phyloP scores from a whole-genome alignment of 2,888 invertebrate genomes.

The Pycnomerus fuliginosus region DNA sequence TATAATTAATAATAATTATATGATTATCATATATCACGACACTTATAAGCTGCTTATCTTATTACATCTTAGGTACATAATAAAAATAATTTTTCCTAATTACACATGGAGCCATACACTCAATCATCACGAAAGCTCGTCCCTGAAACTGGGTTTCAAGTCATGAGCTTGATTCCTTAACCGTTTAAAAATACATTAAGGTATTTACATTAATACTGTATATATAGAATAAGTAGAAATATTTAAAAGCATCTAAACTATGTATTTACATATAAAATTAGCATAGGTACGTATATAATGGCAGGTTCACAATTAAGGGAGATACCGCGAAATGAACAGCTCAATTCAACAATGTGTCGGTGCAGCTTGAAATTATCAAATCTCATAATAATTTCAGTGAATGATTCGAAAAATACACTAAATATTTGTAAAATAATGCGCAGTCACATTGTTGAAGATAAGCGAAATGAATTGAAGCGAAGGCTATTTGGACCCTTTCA shows the following conservation, averaged over 20 bases:
- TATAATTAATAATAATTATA: constrained; percentile 28
- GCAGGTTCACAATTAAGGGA: constrained; percentile 45
- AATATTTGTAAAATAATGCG: neutral
- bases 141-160: constrained; percentile 27
- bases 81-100: constrained; percentile 48
- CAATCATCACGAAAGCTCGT: constrained; percentile 33
- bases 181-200: constrained; percentile 36
- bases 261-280: constrained; percentile 44
- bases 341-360: neutral
- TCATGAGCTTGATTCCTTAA: constrained; percentile 15
- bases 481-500: constrained; percentile 49
- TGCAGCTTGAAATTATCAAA: neutral
- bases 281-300: constrained; percentile 48
- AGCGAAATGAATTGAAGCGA: constrained; percentile 19
- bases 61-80: too few species aligned
- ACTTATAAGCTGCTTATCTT: constrained; percentile 50
- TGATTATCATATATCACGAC: constrained; percentile 50
- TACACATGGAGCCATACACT: constrained; percentile 41
- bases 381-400: too few species aligned
- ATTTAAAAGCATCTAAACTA: constrained; percentile 42
- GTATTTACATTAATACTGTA: constrained; percentile 43
- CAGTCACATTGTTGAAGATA: neutral
- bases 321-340: constrained; percentile 9
- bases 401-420: neutral
- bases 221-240: constrained; percentile 44